phyloP scores from a whole-genome alignment of 2,888 invertebrate genomes.

The Drosophila paracracens region DNA sequence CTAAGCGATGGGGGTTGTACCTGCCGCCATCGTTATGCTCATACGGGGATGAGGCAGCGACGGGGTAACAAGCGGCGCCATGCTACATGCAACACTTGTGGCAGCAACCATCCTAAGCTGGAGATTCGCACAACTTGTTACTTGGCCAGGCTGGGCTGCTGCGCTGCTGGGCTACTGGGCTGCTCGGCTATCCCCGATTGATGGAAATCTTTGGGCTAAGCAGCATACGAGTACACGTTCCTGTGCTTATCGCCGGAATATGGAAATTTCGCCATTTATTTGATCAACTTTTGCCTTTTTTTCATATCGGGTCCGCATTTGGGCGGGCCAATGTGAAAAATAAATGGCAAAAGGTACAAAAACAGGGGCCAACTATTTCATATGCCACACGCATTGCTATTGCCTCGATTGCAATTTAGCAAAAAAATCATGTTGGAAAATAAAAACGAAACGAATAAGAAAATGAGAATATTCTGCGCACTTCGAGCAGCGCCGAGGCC shows the following conservation, averaged over 20 bases:
- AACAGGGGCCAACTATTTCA: conserved; percentile 68
- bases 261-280: conserved; percentile 80
- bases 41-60: conserved; percentile 1
- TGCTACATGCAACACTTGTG: conserved; percentile 2
- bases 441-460: conserved; percentile 57
- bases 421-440: conserved; percentile 72
- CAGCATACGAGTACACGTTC: conserved; percentile 60
- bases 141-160: conserved; percentile 33
- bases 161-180: background rate
- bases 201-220: conserved; percentile 70
- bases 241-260: conserved; percentile 72
- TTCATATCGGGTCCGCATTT: conserved; percentile 60
- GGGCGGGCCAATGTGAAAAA: conserved; percentile 48
- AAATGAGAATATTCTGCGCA: conserved; percentile 29
- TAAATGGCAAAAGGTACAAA: conserved; percentile 76
- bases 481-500: conserved; percentile 4
- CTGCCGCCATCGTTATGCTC: conserved; percentile 57
- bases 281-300: conserved; percentile 80
- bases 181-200: conserved; percentile 52
- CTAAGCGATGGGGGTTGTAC: conserved; percentile 78
- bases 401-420: conserved; percentile 67
- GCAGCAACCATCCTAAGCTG: conserved; percentile 35
- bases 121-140: conserved; percentile 72
- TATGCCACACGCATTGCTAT: conserved; percentile 66
- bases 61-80: conserved; percentile 16